phyloP scores from a whole-genome alignment of 2,888 invertebrate genomes.

The Trichopria drosophilae region DNA sequence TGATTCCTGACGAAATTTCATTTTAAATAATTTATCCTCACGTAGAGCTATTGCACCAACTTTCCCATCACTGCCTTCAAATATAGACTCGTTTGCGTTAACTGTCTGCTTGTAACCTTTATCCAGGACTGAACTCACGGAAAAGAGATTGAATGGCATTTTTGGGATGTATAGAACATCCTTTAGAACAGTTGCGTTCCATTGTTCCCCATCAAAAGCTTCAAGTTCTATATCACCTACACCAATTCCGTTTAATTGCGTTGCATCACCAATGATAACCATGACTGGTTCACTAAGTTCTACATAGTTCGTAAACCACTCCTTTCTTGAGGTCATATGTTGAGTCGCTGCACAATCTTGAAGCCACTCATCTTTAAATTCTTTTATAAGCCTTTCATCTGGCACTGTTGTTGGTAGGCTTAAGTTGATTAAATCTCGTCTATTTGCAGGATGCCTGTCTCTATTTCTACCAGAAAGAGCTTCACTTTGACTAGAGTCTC shows the following conservation, averaged over 20 bases:
- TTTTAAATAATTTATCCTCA: constrained; percentile 31
- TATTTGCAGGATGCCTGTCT: neutral
- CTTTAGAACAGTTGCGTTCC: constrained; percentile 32
- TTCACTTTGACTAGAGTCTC: constrained; percentile 16
- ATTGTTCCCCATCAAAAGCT: constrained; percentile 38
- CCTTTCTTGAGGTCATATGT: constrained; percentile 14
- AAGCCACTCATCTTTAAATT: constrained; percentile 6
- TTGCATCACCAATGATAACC: constrained; percentile 35
- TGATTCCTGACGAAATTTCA: constrained; percentile 33
- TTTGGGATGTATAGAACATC: constrained; percentile 33
- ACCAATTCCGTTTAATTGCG: constrained; percentile 37
- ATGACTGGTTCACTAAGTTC: constrained; percentile 8
- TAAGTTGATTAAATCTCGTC: constrained; percentile 5
- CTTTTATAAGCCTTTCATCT: neutral
- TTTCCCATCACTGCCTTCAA: constrained; percentile 31
- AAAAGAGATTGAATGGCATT: constrained; percentile 39
- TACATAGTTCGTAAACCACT: constrained; percentile 13
- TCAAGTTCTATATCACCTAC: constrained; percentile 38
- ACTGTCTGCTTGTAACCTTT: constrained; percentile 39
- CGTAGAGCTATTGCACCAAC: constrained; percentile 31
- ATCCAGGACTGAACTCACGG: constrained; percentile 38
- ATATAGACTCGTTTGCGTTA: constrained; percentile 31
- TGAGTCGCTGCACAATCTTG: constrained; percentile 17
- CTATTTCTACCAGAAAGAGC: neutral
- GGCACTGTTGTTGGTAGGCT: constrained; percentile 1